phyloP scores from a whole-genome alignment of 2,888 invertebrate species.

The Panzeria rudis region DNA sequence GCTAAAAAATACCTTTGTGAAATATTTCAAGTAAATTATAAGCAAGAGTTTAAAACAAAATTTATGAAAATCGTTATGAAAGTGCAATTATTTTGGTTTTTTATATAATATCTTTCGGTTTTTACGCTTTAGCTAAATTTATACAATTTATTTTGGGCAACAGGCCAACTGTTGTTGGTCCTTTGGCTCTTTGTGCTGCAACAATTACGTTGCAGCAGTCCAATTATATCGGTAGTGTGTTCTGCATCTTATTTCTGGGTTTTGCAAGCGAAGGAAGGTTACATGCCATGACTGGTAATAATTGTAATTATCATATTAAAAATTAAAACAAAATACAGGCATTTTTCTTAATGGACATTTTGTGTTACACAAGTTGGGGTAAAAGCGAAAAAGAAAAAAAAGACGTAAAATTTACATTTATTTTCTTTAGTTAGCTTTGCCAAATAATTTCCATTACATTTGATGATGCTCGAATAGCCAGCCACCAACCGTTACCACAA shows the following conservation, averaged over 20 bases:
- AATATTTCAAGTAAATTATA: neutral
- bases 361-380: conserved; percentile 36
- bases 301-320: conserved; percentile 64
- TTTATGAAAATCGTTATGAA: conserved; percentile 38
- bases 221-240: conserved; percentile 26
- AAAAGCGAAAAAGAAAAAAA: neutral
- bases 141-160: conserved; percentile 55
- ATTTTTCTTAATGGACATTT: conserved; percentile 35
- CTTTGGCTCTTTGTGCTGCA: conserved; percentile 7
- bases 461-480: conserved; percentile 4
- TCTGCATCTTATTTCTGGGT: neutral
- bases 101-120: neutral
- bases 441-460: conserved; percentile 44
- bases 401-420: conserved; percentile 29
- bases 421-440: conserved; percentile 40
- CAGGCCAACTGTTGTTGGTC: conserved; percentile 49
- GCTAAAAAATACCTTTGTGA: neutral
- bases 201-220: conserved; percentile 27
- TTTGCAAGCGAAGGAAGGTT: neutral
- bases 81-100: conserved; percentile 26
- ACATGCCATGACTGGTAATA: conserved; percentile 50
- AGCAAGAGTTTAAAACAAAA: conserved; percentile 15
- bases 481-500: neutral
- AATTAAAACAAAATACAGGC: conserved; percentile 49
- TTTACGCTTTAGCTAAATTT: conserved; percentile 3